Conservation (phyloP, 2,888 invertebrate genomes). For the Aethes cnicana region DNA sequence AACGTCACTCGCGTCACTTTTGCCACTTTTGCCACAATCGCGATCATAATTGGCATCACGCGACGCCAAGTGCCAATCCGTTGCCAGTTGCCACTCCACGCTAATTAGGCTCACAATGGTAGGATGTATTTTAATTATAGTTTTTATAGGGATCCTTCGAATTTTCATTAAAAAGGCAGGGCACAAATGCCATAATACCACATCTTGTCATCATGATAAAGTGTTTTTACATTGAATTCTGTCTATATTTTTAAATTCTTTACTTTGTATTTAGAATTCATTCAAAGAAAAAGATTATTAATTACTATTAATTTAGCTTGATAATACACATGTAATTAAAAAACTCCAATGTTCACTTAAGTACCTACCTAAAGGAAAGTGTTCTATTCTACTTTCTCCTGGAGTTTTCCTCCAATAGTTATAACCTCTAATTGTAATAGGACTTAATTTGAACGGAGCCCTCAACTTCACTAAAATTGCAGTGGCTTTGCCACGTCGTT, state of each 20-base stretch:
- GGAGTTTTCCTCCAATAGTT: too few species aligned
- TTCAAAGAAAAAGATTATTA: too few species aligned
- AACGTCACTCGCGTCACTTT: conserved; percentile 5
- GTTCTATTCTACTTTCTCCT: too few species aligned
- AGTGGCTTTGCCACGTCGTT: conserved; percentile 35
- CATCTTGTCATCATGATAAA: too few species aligned
- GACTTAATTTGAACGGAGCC: background rate
- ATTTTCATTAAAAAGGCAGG: background rate
- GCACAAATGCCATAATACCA: too few species aligned
- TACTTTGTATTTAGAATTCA: too few species aligned
- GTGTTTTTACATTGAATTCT: too few species aligned
- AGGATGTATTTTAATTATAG: conserved; percentile 5
- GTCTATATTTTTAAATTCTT: too few species aligned
- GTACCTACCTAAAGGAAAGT: too few species aligned
- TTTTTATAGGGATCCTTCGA: conserved; percentile 8
- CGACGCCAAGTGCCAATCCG: conserved; percentile 24
- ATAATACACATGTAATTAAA: too few species aligned
- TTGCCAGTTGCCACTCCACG: conserved; percentile 9
- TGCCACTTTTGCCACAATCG: conserved; percentile 17
- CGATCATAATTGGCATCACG: conserved; percentile 27
- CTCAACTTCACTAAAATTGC: background rate
- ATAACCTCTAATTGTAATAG: background rate
- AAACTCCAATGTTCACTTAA: too few species aligned
- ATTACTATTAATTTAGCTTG: too few species aligned
- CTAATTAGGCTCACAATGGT: conserved; percentile 24